Conservation (phyloP, 2,113 vertebrate genomes). For the Atrichornis clamosus region DNA sequence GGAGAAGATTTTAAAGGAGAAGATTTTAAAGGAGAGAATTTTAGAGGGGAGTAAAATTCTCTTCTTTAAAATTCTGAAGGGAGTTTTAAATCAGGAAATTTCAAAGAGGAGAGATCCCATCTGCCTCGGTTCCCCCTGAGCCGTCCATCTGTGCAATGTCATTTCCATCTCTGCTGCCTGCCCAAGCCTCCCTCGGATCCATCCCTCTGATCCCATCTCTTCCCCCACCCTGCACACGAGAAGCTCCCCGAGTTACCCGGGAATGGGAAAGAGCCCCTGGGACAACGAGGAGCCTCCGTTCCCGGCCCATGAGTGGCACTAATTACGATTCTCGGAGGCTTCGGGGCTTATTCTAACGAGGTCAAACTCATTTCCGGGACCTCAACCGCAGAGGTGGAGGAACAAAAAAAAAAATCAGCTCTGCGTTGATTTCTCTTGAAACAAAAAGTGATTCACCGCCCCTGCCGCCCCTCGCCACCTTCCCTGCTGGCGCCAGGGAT, state of each 20-base stretch:
- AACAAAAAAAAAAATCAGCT: no score
- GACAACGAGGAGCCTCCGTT: rapidly evolving
- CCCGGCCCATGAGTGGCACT: not conserved
- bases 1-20: not conserved
- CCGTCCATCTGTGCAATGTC: rapidly evolving
- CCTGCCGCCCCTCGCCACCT: rapidly evolving
- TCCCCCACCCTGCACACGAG: not conserved
- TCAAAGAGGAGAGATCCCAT: not conserved
- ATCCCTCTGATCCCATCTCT: not conserved
- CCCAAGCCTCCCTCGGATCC: not conserved
- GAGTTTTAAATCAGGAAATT: not conserved
- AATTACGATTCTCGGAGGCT: not conserved
- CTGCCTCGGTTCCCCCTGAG: no score
- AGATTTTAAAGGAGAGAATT: not conserved
- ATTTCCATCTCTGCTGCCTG: not conserved
- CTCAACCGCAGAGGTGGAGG: no score
- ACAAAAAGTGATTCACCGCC: not conserved
- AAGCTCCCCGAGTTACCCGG: not conserved
- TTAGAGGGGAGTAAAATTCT: not conserved
- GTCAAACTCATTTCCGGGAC: no score
- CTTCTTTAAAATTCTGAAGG: no score
- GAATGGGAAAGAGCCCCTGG: not conserved
- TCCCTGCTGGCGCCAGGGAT: not conserved
- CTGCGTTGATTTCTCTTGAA: not conserved
- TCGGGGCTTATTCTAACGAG: not conserved